These are phyloP conservation scores for Caenorhabditis latens DNA, from an alignment of 1,140 invertebrate species.

Conservation along the genomic window DNA sequence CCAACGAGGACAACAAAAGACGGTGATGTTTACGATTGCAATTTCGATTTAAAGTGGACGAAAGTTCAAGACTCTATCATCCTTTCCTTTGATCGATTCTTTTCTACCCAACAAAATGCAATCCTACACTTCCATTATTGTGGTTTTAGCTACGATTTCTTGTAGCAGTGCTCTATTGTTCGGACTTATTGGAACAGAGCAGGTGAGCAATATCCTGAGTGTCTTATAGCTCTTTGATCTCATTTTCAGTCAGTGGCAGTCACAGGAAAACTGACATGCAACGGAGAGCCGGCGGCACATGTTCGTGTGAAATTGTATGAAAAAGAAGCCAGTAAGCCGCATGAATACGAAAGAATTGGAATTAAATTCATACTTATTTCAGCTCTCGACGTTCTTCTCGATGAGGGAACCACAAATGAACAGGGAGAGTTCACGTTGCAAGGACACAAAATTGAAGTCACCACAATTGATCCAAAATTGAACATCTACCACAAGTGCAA, in stretches of 20 bases:
- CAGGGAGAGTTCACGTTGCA: conserved; percentile 71
- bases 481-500: conserved; percentile 76
- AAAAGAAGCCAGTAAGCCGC: conserved; percentile 63
- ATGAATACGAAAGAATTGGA: neutral
- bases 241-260: conserved; percentile 69
- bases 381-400: conserved; percentile 74
- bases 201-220: neutral
- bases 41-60: conserved; percentile 46
- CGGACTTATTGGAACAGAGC: conserved; percentile 55
- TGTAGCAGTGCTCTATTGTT: conserved; percentile 35
- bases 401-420: conserved; percentile 70
- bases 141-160: conserved; percentile 18
- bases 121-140: neutral
- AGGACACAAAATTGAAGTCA: conserved; percentile 74
- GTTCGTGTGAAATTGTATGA: conserved; percentile 74
- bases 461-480: conserved; percentile 73
- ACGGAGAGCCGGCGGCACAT: conserved; percentile 69
- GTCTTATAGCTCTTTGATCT: neutral
- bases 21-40: conserved; percentile 4
- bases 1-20: conserved; percentile 10
- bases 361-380: conserved; percentile 35
- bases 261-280: conserved; percentile 69
- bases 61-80: conserved; percentile 46
- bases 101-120: neutral
- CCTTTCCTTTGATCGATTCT: neutral